phyloP scores from a whole-genome alignment of 2,113 vertebrate genomes.

The Phylloscopus trochilus region DNA sequence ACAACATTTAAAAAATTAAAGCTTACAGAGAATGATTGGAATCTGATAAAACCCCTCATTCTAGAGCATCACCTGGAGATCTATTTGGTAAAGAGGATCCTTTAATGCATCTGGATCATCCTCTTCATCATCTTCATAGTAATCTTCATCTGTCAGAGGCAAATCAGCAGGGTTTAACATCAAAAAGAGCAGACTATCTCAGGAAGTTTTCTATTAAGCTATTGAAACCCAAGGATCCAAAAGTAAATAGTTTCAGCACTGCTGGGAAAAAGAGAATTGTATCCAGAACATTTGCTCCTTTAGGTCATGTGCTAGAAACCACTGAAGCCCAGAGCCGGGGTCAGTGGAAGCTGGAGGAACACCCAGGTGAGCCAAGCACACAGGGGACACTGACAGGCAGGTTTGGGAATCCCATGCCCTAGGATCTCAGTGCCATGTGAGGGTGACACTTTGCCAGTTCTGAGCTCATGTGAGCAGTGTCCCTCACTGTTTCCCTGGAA shows the following conservation, averaged over 20 bases:
- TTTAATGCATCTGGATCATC: constrained; percentile 96
- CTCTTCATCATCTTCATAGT: constrained; percentile 97
- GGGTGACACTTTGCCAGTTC: not conserved
- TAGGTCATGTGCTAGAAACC: not conserved
- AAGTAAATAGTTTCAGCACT: not conserved
- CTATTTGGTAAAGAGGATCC: constrained; percentile 96
- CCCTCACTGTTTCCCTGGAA: not conserved
- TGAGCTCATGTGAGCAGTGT: not conserved
- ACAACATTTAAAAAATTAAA: not conserved
- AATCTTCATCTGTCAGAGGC: constrained; percentile 88
- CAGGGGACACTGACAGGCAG: not conserved
- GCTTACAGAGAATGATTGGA: not conserved
- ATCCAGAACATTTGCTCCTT: not conserved
- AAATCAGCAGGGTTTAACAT: constrained; percentile 13
- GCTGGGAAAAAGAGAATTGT: not conserved
- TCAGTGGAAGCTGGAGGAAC: not conserved
- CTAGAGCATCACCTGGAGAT: constrained; percentile 82
- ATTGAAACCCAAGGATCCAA: not conserved
- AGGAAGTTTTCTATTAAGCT: not conserved
- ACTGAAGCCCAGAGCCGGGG: not conserved
- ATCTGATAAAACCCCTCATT: not conserved
- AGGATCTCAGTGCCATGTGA: not conserved
- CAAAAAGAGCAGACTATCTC: not conserved
- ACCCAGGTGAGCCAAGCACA: not conserved
- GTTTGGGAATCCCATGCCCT: not conserved